Percentiles rank a stretch among this genome's conserved stretches.
These are phyloP conservation scores for Meloidogyne floridensis DNA, from an alignment of 1,140 invertebrate genomes.

Conservation along the genomic window DNA sequence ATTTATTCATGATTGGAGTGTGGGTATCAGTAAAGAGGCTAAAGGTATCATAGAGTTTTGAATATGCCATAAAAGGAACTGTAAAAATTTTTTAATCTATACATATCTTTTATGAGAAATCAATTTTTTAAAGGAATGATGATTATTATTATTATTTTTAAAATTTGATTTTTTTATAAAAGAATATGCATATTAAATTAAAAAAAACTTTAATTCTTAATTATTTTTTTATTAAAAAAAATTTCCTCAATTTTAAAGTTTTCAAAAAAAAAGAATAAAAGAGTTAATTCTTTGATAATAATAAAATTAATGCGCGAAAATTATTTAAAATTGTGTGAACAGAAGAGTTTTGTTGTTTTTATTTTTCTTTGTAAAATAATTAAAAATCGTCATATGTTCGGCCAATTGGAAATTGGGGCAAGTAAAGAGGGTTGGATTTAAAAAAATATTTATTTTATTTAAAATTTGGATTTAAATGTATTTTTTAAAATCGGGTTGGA, in stretches of 20 bases:
- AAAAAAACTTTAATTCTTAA: too few species aligned
- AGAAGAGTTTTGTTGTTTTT: not conserved
- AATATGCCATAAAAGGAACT: too few species aligned
- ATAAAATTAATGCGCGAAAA: not conserved
- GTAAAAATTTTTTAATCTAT: too few species aligned
- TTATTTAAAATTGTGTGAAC: not conserved
- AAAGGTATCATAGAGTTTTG: too few species aligned
- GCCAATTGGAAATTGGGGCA: not conserved
- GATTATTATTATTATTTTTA: too few species aligned
- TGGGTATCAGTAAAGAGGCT: too few species aligned
- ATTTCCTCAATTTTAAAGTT: not conserved
- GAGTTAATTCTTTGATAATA: not conserved
- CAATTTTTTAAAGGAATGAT: too few species aligned
- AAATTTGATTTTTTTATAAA: not conserved
- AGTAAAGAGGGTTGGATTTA: not conserved
- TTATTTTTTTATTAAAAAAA: not conserved
- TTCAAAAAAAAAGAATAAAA: not conserved
- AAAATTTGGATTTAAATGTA: too few species aligned
- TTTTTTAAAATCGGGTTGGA: too few species aligned
- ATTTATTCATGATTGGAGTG: too few species aligned
- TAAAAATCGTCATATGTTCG: conserved; percentile 4
- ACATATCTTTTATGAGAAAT: too few species aligned
- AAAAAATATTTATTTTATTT: too few species aligned
- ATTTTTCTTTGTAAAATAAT: not conserved
- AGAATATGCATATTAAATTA: not conserved